phyloP scores from a whole-genome alignment of 2,113 vertebrate genomes.

The Brachyhypopomus gauderio region DNA sequence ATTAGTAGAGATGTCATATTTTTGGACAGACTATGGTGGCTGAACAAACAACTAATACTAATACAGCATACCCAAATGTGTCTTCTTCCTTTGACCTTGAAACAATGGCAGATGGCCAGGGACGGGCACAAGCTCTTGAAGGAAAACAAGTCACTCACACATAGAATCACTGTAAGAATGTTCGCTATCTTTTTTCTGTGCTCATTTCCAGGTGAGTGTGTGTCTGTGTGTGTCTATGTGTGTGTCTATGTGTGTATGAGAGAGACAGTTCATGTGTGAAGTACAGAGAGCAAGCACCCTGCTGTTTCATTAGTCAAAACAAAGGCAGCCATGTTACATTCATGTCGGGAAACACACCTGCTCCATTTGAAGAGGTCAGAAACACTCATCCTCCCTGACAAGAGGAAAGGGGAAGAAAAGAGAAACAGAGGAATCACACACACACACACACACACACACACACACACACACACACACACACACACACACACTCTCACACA shows the following conservation, averaged over 20 bases:
- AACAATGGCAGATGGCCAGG: slow-evolving; percentile 1
- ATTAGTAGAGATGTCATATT: background rate
- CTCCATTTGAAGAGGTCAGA: slow-evolving; percentile 15
- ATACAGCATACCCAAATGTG: background rate
- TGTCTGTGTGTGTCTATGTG: background rate
- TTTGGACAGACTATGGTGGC: background rate
- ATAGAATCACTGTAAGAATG: background rate
- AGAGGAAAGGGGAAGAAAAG: slow-evolving; percentile 14
- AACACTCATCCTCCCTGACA: slow-evolving; percentile 10
- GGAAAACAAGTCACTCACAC: background rate
- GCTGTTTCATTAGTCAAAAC: slow-evolving; percentile 18
- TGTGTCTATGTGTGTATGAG: background rate
- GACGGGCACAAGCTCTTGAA: background rate
- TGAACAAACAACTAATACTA: background rate
- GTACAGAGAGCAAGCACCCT: background rate
- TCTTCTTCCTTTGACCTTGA: background rate
- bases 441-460: slow-evolving; percentile 24
- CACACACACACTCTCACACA: no score
- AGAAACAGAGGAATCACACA: slow-evolving; percentile 24
- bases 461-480: slow-evolving; percentile 25
- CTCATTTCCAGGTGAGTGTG: background rate
- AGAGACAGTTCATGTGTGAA: background rate
- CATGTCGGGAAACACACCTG: slow-evolving; percentile 40
- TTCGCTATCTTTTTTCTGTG: background rate
- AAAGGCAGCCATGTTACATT: slow-evolving; percentile 20